Base-by-base conservation (phyloP, 1,140 invertebrate genomes). In the Lucilia sericata region DNA sequence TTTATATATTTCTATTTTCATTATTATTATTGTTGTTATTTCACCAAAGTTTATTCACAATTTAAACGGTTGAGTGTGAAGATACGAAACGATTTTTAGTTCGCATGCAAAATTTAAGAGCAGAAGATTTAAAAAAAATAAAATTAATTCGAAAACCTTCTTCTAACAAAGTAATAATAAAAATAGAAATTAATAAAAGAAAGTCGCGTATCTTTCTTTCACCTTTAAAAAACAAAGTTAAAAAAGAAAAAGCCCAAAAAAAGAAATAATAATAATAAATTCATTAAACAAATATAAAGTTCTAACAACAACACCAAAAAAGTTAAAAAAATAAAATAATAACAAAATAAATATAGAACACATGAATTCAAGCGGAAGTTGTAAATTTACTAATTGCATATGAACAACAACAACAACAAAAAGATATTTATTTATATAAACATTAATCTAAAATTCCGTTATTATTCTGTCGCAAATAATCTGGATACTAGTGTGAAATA, bases 21-120 rank as follows among this genome's bases (percentile, higher is more conserved):
- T 30, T 60, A 60, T 60, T 42, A 42, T 60, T 70, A 70, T 70
- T 70, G 25, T 70, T 10, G 7, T 70, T 70, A 70, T 70, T 70
- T 70, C n/a, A 70, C 42, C 19, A 49, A 49, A 19, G 19, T 13
- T 78, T 80, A 80, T 80, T 80, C 76, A 80, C 76, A 19, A 49
- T 80, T 80, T 49, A 47, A 80, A 80, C 76, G 17, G 76, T 80
- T 80, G 76, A 80, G 76, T 49, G 76, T 80, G 42, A 70, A 70
- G 4, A 70, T 70, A 70, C 42, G 36, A 80, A 80, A 80, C 76
- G 76, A 10, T 80, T 49, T 25, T 21, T 9, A 21, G 42, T 49
- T 49, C 42, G 42, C 76, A 80, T 12, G 76, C 76, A 51, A 78
- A 78, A 78, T 49, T 21, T 49, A 42, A 42, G 42, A 42, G 42